Evolutionary conservation across 2,797 vertebrate genomes (phyloP).

Genomic region (Notolabrus celidotus): DNA sequence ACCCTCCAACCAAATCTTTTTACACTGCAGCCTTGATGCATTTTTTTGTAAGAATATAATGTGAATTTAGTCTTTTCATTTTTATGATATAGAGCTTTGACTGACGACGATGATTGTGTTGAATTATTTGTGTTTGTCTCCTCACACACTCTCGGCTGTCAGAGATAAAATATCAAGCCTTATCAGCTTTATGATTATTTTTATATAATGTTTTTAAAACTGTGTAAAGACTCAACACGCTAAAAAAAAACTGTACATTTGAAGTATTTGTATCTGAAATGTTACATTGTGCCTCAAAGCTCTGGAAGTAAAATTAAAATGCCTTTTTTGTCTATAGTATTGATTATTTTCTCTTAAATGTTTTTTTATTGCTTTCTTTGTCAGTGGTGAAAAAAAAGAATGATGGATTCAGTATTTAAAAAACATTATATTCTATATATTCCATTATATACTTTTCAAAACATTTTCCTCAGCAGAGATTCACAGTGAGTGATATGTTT

Average conservation of each 20-base stretch:
- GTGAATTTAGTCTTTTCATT: constrained; percentile 1
- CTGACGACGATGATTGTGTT: neutral
- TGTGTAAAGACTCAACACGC: neutral
- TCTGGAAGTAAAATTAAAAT: constrained; percentile 27
- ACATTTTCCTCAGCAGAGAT: too few relatives aligned
- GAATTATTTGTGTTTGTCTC: neutral
- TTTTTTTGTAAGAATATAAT: constrained; percentile 9
- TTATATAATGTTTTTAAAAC: neutral
- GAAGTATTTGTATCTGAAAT: neutral
- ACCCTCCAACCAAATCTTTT: constrained; percentile 14
- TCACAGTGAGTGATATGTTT: too few relatives aligned
- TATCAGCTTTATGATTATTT: neutral
- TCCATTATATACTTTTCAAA: too few relatives aligned
- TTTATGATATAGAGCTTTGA: neutral
- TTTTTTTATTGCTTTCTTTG: neutral
- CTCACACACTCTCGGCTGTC: too few relatives aligned
- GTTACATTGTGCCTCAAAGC: neutral
- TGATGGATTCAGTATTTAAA: too few relatives aligned
- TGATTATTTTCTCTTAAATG: neutral
- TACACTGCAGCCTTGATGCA: constrained; percentile 1
- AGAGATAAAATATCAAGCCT: neutral
- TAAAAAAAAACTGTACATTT: neutral
- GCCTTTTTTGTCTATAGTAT: constrained; percentile 14
- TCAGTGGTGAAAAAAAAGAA: too few relatives aligned
- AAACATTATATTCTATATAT: too few relatives aligned